These are phyloP conservation scores for Dryas iulia DNA, from an alignment of 1,140 invertebrate genomes.

Conservation along the genomic window DNA sequence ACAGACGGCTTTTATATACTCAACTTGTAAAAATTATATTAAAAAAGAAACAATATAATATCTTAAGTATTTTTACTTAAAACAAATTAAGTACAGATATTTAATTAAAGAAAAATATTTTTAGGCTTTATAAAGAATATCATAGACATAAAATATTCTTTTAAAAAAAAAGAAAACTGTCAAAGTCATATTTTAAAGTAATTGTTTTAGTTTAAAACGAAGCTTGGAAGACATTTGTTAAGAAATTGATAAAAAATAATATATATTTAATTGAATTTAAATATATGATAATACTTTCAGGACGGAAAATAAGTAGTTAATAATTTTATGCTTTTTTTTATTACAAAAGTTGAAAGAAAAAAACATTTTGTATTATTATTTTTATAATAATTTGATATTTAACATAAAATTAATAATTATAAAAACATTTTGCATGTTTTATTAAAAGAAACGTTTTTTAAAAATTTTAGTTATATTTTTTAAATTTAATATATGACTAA, in stretches of 20 bases:
- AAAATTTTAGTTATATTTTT: neutral
- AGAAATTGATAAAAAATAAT: neutral
- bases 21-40: neutral
- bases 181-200: neutral
- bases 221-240: constrained; percentile 7
- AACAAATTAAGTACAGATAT: neutral
- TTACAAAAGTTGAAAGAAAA: neutral
- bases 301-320: constrained; percentile 44
- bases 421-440: neutral
- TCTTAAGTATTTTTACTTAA: neutral
- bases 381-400: neutral
- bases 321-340: neutral
- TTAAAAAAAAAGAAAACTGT: neutral
- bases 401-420: neutral
- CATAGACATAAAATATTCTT: neutral
- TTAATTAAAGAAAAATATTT: constrained; percentile 4
- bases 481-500: too few relatives aligned
- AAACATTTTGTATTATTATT: neutral
- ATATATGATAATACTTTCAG: constrained; percentile 50
- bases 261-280: constrained; percentile 22
- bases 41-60: neutral
- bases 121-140: neutral
- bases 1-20: neutral
- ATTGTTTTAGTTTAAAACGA: neutral
- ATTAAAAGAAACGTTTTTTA: neutral